Evolutionary conservation across 2,113 vertebrate genomes (phyloP).

Genomic region (Pterophyllum scalare): DNA sequence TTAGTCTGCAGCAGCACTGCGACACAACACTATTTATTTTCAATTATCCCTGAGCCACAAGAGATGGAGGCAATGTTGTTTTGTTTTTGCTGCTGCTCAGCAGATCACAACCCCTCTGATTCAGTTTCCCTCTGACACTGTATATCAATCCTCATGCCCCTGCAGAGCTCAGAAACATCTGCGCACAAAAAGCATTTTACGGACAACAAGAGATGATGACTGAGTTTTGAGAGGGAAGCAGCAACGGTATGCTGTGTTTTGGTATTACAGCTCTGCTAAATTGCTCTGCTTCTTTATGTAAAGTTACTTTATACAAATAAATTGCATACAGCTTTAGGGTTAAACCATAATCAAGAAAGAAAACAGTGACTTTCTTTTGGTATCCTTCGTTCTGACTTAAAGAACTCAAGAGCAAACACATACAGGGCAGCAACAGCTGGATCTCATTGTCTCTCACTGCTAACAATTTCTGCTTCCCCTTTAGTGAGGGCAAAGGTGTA

Average conservation of each 20-base stretch:
- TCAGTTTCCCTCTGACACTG: slow-evolving; percentile 50
- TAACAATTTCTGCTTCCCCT: slow-evolving; percentile 17
- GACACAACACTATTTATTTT: slow-evolving; percentile 79
- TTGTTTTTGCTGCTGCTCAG: slow-evolving; percentile 58
- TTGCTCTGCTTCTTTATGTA: neutral
- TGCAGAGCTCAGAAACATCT: slow-evolving; percentile 44
- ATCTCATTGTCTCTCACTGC: slow-evolving; percentile 48
- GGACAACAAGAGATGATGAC: slow-evolving; percentile 12
- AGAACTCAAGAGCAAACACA: slow-evolving; percentile 45
- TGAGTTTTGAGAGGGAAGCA: slow-evolving; percentile 15
- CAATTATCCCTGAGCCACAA: slow-evolving; percentile 72
- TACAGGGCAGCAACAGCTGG: slow-evolving; percentile 52
- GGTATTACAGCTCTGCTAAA: slow-evolving; percentile 14
- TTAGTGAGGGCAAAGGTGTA: neutral
- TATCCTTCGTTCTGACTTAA: slow-evolving; percentile 22
- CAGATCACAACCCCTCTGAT: slow-evolving; percentile 58
- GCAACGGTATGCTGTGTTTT: neutral
- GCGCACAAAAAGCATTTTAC: slow-evolving; percentile 24
- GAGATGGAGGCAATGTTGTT: slow-evolving; percentile 63
- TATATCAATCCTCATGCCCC: slow-evolving; percentile 46
- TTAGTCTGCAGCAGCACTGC: slow-evolving; percentile 77
- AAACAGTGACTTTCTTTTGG: slow-evolving; percentile 13
- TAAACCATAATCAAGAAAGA: slow-evolving; percentile 42
- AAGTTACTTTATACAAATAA: neutral
- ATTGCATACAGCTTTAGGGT: slow-evolving; percentile 19